phyloP scores from a whole-genome alignment of 2,888 invertebrate species.

The Artemia sp. region DNA sequence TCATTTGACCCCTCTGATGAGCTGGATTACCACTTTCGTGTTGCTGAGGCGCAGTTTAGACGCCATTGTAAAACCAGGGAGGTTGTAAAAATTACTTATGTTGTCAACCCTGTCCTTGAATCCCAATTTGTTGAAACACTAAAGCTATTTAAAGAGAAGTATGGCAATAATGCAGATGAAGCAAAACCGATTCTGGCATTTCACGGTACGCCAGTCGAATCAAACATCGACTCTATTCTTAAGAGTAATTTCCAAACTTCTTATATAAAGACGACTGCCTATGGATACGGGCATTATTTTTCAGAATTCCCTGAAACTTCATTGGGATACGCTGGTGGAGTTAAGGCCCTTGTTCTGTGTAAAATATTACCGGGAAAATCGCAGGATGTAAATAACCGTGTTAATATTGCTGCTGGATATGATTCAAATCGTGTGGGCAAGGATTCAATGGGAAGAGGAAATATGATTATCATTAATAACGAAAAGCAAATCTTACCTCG shows the following conservation, averaged over 20 bases:
- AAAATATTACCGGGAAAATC: neutral
- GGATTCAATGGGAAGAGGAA: too few relatives aligned
- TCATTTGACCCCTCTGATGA: constrained; percentile 14
- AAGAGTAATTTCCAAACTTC: neutral
- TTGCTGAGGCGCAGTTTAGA: constrained; percentile 18
- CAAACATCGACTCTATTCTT: constrained; percentile 20
- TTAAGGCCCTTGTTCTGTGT: constrained; percentile 16
- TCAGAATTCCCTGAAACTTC: constrained; percentile 16
- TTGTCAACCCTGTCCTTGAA: constrained; percentile 10
- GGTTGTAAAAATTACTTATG: constrained; percentile 17
- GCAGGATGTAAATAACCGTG: too few relatives aligned
- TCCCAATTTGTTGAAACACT: neutral
- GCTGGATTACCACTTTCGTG: constrained; percentile 13
- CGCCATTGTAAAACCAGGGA: neutral
- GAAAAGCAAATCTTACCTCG: too few relatives aligned
- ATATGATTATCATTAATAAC: too few relatives aligned
- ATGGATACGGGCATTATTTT: constrained; percentile 18
- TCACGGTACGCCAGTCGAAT: constrained; percentile 16
- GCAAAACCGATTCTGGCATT: constrained; percentile 12
- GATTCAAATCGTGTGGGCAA: too few relatives aligned
- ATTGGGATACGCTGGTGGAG: neutral
- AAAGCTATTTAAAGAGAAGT: neutral
- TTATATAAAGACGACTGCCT: constrained; percentile 2
- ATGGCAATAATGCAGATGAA: neutral
- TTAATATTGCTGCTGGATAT: too few relatives aligned